A percentile compares a stretch with the other conserved stretches of the same genome.
These are phyloP conservation scores for Meteorus cinctellus DNA, from an alignment of 2,888 invertebrate species.

Conservation along the genomic window DNA sequence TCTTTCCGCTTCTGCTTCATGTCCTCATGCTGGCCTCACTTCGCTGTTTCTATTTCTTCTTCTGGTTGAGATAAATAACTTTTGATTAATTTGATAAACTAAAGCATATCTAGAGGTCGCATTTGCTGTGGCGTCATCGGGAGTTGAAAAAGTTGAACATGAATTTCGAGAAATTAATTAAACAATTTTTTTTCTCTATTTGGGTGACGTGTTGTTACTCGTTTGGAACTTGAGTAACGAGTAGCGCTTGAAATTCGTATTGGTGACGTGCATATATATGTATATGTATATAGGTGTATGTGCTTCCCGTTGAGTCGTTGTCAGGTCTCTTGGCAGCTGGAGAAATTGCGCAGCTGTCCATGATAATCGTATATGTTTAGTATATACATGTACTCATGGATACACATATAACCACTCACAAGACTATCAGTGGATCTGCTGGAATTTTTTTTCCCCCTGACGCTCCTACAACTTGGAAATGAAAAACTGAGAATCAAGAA, in stretches of 20 bases:
- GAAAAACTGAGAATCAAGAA: background rate
- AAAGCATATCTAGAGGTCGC: background rate
- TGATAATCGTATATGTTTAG: background rate
- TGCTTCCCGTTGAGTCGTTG: constrained; percentile 2
- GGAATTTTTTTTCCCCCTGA: background rate
- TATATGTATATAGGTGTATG: background rate
- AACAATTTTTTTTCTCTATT: background rate
- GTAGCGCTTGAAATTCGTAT: constrained; percentile 1
- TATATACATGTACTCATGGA: background rate
- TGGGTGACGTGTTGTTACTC: background rate
- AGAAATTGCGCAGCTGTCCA: constrained; percentile 51
- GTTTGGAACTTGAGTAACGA: constrained; percentile 1
- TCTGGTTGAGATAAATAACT: constrained; percentile 5
- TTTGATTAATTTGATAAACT: constrained; percentile 13
- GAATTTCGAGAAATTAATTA: constrained; percentile 9
- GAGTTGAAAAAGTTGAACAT: constrained; percentile 2
- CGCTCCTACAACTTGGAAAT: background rate
- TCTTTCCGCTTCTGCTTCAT: background rate
- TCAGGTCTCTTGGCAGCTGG: constrained; percentile 47
- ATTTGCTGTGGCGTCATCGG: background rate
- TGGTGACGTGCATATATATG: background rate
- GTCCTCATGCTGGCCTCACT: background rate
- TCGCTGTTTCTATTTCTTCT: background rate
- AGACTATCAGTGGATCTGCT: background rate
- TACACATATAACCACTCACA: background rate